A percentile compares a stretch with the other conserved stretches of the same genome.
These are phyloP conservation scores for Rhaphigaster nebulosa DNA, from an alignment of 2,888 invertebrate species.

Conservation along the genomic window DNA sequence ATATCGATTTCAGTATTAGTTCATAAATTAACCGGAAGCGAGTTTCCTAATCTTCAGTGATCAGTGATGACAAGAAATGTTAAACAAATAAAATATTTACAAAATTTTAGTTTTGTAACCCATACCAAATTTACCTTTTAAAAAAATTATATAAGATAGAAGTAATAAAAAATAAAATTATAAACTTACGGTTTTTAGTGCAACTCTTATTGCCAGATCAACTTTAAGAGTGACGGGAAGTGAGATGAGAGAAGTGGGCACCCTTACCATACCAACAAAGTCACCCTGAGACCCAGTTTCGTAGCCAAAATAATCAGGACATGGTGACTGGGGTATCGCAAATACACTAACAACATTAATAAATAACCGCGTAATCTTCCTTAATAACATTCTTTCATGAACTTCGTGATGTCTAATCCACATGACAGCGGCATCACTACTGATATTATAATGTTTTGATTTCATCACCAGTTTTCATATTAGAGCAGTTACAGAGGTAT, in stretches of 20 bases:
- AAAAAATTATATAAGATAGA: no score
- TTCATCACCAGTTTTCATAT: not conserved
- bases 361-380: not conserved
- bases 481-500: not conserved
- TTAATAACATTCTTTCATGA: constrained; percentile 25
- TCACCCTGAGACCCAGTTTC: constrained; percentile 35
- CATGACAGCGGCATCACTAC: constrained; percentile 7
- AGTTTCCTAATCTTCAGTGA: not conserved
- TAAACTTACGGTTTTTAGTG: constrained; percentile 58
- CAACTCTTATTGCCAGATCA: constrained; percentile 55
- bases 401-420: constrained; percentile 22
- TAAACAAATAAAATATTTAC: not conserved
- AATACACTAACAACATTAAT: not conserved
- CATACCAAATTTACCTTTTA: not conserved
- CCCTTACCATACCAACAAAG: constrained; percentile 53
- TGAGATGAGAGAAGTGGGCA: constrained; percentile 38
- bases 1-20: not conserved
- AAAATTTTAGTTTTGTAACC: not conserved
- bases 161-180: no score
- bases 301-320: constrained; percentile 59
- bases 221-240: constrained; percentile 56
- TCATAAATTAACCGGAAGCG: not conserved
- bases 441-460: constrained; percentile 1
- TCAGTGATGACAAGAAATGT: not conserved
- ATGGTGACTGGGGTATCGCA: constrained; percentile 58